Conservation (phyloP, 2,888 invertebrate species). For the Sphaerophoria taeniata region DNA sequence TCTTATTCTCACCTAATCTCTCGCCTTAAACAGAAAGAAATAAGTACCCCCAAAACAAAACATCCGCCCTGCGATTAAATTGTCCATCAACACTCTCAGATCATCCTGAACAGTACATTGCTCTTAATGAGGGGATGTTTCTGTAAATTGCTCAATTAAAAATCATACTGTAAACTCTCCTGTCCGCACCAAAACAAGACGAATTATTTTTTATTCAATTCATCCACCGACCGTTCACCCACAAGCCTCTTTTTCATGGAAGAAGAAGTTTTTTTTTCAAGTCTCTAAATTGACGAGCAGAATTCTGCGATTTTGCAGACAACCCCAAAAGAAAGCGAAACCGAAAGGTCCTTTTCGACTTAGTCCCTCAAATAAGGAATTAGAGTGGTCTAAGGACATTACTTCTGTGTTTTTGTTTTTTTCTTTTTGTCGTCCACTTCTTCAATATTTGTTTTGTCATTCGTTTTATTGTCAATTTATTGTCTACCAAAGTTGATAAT, state of each 20-base stretch:
- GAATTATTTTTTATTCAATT: constrained; percentile 25
- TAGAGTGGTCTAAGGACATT: constrained; percentile 67
- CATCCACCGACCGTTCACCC: neutral
- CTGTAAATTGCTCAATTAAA: constrained; percentile 73
- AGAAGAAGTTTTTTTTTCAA: neutral
- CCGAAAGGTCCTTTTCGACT: constrained; percentile 28
- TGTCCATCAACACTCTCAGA: constrained; percentile 34
- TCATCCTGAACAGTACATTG: constrained; percentile 28
- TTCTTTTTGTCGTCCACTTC: constrained; percentile 29
- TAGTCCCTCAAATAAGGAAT: constrained; percentile 43
- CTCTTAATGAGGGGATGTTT: constrained; percentile 72
- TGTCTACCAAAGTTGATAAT: constrained; percentile 65
- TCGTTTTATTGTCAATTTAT: constrained; percentile 73
- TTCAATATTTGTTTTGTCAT: constrained; percentile 67
- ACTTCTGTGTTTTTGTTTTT: neutral
- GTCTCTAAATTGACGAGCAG: neutral
- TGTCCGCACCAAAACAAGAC: constrained; percentile 14
- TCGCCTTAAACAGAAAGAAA: constrained; percentile 30
- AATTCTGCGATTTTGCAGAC: constrained; percentile 53
- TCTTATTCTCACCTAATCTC: constrained; percentile 74
- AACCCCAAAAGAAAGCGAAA: constrained; percentile 19
- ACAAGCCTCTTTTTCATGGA: neutral
- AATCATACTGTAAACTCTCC: constrained; percentile 62
- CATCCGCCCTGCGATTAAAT: constrained; percentile 3
- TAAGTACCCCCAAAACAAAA: neutral